These are phyloP conservation scores for Cyprinus carpio DNA, from an alignment of 2,113 vertebrate species.

Conservation along the genomic window DNA sequence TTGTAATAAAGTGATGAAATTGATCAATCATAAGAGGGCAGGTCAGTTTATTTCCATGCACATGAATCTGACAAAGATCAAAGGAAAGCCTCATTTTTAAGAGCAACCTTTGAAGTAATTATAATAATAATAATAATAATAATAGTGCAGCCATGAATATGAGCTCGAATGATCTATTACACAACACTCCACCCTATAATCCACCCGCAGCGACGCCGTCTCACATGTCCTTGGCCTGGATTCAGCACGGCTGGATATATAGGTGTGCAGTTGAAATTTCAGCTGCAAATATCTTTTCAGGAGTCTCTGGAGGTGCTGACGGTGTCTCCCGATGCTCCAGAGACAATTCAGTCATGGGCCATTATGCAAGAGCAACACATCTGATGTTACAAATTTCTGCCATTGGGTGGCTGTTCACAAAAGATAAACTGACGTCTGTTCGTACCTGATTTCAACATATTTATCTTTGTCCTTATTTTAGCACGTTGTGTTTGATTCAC, in stretches of 20 bases:
- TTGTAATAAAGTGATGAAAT: not conserved
- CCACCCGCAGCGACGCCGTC: not conserved
- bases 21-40: not conserved
- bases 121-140: slow-evolving; percentile 22
- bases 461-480: slow-evolving; percentile 36
- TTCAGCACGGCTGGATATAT: slow-evolving; percentile 18
- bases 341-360: slow-evolving; percentile 4
- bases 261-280: slow-evolving; percentile 33
- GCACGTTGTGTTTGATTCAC: not conserved
- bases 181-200: slow-evolving; percentile 44
- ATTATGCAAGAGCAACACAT: slow-evolving; percentile 20
- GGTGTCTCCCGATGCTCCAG: slow-evolving; percentile 11
- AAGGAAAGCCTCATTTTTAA: slow-evolving; percentile 20
- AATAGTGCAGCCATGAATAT: slow-evolving; percentile 20
- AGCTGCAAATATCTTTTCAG: slow-evolving; percentile 14
- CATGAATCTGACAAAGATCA: slow-evolving; percentile 10
- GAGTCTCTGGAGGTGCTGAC: slow-evolving; percentile 38
- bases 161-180: slow-evolving; percentile 21
- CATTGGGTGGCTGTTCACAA: slow-evolving; percentile 21
- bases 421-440: slow-evolving; percentile 28
- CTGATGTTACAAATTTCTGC: slow-evolving; percentile 18
- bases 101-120: slow-evolving; percentile 1
- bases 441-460: slow-evolving; percentile 36
- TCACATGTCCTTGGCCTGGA: slow-evolving; percentile 15
- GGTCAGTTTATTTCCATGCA: not conserved